phyloP scores from a whole-genome alignment of 2,797 vertebrate species.

The Antennarius maculatus region DNA sequence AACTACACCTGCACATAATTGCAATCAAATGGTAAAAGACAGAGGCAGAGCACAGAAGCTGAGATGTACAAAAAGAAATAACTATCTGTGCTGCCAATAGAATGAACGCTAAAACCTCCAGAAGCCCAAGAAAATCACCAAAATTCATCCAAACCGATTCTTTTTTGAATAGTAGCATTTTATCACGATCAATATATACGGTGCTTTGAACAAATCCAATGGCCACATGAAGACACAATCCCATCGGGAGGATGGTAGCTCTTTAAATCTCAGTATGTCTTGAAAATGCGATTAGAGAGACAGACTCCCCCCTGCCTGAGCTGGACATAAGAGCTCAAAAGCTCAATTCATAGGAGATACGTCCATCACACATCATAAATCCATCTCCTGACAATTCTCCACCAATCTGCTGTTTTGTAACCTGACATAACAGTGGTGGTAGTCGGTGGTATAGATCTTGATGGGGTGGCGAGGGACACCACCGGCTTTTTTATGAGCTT shows the following conservation, averaged over 20 bases:
- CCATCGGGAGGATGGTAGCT: neutral
- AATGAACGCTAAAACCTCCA: constrained; percentile 20
- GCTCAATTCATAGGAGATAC: constrained; percentile 10
- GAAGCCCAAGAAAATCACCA: constrained; percentile 35
- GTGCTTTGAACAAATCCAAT: constrained; percentile 46
- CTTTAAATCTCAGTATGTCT: constrained; percentile 34
- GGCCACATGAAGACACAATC: constrained; percentile 33
- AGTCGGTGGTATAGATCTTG: constrained; percentile 16
- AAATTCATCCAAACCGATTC: constrained; percentile 33
- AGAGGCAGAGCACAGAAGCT: constrained; percentile 19
- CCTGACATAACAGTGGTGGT: constrained; percentile 22
- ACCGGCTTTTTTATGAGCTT: constrained; percentile 26
- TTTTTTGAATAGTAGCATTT: constrained; percentile 46
- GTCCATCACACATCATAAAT: neutral
- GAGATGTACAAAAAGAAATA: constrained; percentile 33
- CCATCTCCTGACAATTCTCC: constrained; percentile 5
- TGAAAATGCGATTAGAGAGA: constrained; percentile 20
- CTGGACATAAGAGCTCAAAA: constrained; percentile 20
- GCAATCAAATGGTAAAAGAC: constrained; percentile 44
- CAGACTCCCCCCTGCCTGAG: constrained; percentile 5
- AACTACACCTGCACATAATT: constrained; percentile 30
- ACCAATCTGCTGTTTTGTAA: constrained; percentile 19
- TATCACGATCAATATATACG: constrained; percentile 61
- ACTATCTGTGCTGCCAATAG: constrained; percentile 32
- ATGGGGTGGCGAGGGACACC: constrained; percentile 17